A percentile compares a stretch with the other conserved stretches of the same genome.
Evolutionary conservation across 2,888 invertebrate species (phyloP).

Genomic region (Drosophila falleni): DNA sequence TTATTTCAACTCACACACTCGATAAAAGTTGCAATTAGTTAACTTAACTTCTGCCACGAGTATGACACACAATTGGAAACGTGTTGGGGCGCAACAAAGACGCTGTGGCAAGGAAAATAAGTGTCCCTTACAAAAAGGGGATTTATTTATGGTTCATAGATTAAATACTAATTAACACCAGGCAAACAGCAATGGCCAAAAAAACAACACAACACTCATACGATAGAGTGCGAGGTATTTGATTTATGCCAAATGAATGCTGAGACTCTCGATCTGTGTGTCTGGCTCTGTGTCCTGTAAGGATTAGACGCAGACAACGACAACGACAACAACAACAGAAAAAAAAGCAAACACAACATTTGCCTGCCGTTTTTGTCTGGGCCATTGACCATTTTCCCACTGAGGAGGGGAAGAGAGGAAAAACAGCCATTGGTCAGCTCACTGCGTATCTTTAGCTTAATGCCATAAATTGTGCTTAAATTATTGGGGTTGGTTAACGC

Average conservation of each 20-base stretch:
- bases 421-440: constrained; percentile 40
- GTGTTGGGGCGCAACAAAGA: constrained; percentile 60
- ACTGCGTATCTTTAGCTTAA: constrained; percentile 75
- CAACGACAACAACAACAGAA: constrained; percentile 11
- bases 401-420: not conserved
- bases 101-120: constrained; percentile 60
- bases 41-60: constrained; percentile 59
- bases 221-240: constrained; percentile 53
- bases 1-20: not conserved
- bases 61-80: constrained; percentile 72
- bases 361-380: constrained; percentile 61
- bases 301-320: constrained; percentile 67
- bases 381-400: constrained; percentile 67
- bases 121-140: constrained; percentile 68
- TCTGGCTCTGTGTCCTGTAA: constrained; percentile 51
- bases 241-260: constrained; percentile 74
- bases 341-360: constrained; percentile 58
- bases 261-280: constrained; percentile 32
- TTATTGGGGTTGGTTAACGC: constrained; percentile 79
- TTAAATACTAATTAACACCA: constrained; percentile 83
- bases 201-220: constrained; percentile 25
- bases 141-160: constrained; percentile 82
- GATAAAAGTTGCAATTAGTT: constrained; percentile 73
- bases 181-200: constrained; percentile 49
- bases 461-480: constrained; percentile 81